These are phyloP conservation scores for Melanotaenia boesemani DNA, from an alignment of 2,797 vertebrate species.

Conservation along the genomic window DNA sequence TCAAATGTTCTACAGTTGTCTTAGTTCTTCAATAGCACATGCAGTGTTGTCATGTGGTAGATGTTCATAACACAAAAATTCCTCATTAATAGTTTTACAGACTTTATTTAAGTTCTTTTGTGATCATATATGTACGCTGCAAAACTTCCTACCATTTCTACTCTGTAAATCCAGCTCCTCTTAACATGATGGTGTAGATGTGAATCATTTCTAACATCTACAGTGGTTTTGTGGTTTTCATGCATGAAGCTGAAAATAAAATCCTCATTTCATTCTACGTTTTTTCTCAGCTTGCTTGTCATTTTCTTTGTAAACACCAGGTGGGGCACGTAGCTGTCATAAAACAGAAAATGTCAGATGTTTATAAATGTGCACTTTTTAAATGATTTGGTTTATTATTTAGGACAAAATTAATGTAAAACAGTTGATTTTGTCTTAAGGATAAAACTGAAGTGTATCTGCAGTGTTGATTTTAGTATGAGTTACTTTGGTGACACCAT, in stretches of 20 bases:
- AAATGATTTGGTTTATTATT: too few relatives aligned
- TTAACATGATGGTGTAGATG: constrained; percentile 10
- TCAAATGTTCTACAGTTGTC: background rate
- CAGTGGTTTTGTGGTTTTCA: constrained; percentile 47
- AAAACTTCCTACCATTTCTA: constrained; percentile 16
- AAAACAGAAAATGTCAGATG: too few relatives aligned
- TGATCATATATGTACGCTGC: background rate
- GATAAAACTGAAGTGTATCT: too few relatives aligned
- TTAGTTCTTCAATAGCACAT: background rate
- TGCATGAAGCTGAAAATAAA: constrained; percentile 72
- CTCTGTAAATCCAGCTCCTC: background rate
- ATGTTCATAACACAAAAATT: background rate
- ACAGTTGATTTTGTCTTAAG: too few relatives aligned
- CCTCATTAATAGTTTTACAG: background rate
- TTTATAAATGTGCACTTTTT: too few relatives aligned
- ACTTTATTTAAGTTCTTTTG: constrained; percentile 3
- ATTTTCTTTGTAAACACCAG: constrained; percentile 30
- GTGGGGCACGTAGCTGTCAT: constrained; percentile 31
- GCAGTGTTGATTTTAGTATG: too few relatives aligned
- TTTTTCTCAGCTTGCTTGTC: constrained; percentile 26
- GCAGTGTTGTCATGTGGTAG: background rate
- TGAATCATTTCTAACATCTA: constrained; percentile 38
- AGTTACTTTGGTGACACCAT: too few relatives aligned
- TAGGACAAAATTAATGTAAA: too few relatives aligned
- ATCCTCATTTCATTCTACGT: constrained; percentile 20